These are phyloP conservation scores for Poecilia wingei DNA, from an alignment of 2,797 vertebrate species.

Conservation along the genomic window DNA sequence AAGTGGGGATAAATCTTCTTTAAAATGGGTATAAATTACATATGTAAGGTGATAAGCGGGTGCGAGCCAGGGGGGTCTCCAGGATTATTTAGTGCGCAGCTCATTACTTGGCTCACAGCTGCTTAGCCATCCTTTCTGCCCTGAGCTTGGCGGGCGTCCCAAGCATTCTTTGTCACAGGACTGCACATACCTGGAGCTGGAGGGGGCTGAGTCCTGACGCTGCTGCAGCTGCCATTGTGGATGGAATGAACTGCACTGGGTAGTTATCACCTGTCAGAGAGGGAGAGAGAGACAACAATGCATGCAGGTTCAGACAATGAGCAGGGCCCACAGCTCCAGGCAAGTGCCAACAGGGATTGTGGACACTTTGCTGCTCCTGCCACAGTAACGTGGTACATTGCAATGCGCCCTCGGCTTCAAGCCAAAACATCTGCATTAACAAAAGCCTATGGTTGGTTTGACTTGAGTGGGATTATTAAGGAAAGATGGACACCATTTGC, in stretches of 20 bases:
- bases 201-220: slow-evolving; percentile 99
- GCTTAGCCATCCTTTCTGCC: slow-evolving; percentile 88
- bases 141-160: slow-evolving; percentile 87
- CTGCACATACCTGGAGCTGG: slow-evolving; percentile 99
- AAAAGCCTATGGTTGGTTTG: slow-evolving; percentile 88
- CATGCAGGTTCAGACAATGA: slow-evolving; percentile 98
- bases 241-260: slow-evolving; percentile 99
- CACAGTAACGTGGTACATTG: slow-evolving; percentile 72
- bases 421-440: slow-evolving; percentile 97
- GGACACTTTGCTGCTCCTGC: slow-evolving; percentile 71
- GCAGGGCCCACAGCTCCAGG: slow-evolving; percentile 83
- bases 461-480: slow-evolving; percentile 82
- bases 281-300: slow-evolving; percentile 88
- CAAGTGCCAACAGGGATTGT: slow-evolving; percentile 92
- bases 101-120: slow-evolving; percentile 97
- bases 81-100: slow-evolving; percentile 90
- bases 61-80: slow-evolving; percentile 77
- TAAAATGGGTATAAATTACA: slow-evolving; percentile 80
- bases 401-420: slow-evolving; percentile 82
- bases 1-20: slow-evolving; percentile 67
- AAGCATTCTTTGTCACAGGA: slow-evolving; percentile 89
- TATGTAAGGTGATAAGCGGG: slow-evolving; percentile 91
- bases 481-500: slow-evolving; percentile 73
- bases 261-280: slow-evolving; percentile 99
- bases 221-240: slow-evolving; percentile 99